Percentiles rank a stretch among this genome's conserved stretches.
phyloP scores from a whole-genome alignment of 1,140 invertebrate species.

The Bombus soroeensis region DNA sequence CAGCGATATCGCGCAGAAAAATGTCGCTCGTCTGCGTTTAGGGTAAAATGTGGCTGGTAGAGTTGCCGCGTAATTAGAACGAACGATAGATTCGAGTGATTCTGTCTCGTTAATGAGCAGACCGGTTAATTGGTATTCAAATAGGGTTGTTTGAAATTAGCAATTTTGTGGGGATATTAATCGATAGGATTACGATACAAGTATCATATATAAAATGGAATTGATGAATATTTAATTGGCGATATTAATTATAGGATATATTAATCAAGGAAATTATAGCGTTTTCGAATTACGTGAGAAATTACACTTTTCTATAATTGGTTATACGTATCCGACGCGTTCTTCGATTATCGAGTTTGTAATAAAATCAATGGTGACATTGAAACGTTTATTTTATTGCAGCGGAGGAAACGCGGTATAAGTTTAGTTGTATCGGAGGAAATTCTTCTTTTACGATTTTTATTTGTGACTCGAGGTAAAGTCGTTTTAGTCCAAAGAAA shows the following conservation, averaged over 20 bases:
- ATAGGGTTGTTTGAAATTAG: not conserved
- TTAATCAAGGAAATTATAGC: not conserved
- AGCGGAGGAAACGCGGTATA: not conserved
- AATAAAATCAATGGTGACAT: not conserved
- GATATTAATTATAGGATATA: not conserved
- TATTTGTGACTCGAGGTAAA: not conserved
- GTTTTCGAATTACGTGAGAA: not conserved
- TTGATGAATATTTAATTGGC: not conserved
- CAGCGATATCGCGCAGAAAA: too few species aligned
- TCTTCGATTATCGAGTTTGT: too few species aligned
- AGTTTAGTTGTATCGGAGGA: too few species aligned
- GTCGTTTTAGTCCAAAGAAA: not conserved
- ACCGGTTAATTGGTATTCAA: not conserved
- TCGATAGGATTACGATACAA: not conserved
- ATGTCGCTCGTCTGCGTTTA: too few species aligned
- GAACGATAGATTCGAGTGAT: not conserved
- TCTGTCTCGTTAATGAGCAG: not conserved
- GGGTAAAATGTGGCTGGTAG: too few species aligned
- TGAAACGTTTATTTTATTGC: not conserved
- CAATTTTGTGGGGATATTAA: conserved; percentile 3
- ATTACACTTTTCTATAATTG: not conserved
- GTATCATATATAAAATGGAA: not conserved
- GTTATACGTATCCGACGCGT: too few species aligned
- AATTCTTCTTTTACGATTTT: too few species aligned
- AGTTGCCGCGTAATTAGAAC: not conserved